Percentiles rank a stretch among this genome's conserved stretches.
Conservation (phyloP, 2,888 invertebrate genomes). For the Coelogynopora nodosa region DNA sequence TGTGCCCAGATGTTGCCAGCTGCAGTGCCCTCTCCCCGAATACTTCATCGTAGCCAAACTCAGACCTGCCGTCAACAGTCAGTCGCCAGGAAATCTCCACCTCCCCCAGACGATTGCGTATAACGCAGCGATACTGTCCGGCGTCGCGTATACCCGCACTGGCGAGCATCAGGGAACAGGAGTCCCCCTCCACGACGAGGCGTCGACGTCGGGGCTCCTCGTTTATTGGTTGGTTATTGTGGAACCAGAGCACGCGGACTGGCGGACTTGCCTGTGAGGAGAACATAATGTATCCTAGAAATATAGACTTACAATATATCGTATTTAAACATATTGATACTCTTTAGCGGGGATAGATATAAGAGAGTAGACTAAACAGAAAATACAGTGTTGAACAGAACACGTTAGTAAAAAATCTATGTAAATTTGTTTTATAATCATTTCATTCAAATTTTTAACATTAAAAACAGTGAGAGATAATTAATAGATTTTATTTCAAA, state of each 20-base stretch:
- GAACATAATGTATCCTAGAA: too few species aligned
- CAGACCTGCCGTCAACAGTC: background rate
- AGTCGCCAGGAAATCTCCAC: constrained; percentile 66
- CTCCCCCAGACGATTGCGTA: constrained; percentile 84
- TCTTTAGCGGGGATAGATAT: too few species aligned
- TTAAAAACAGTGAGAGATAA: too few species aligned
- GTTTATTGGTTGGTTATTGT: constrained; percentile 75
- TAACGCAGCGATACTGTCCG: constrained; percentile 75
- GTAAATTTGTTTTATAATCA: too few species aligned
- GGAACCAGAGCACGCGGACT: constrained; percentile 71
- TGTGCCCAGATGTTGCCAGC: background rate
- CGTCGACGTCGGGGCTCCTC: constrained; percentile 62
- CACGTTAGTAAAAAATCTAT: too few species aligned
- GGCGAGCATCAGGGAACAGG: background rate
- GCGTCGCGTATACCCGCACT: constrained; percentile 65
- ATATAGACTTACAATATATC: background rate
- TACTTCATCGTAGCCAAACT: background rate
- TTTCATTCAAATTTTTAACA: too few species aligned
- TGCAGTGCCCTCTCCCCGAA: background rate
- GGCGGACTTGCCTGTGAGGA: background rate
- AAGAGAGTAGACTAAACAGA: too few species aligned
- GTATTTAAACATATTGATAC: too few species aligned
- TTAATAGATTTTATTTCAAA: too few species aligned
- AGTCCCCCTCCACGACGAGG: constrained; percentile 1
- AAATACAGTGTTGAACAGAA: too few species aligned